Base-by-base conservation (phyloP, 1,140 invertebrate genomes). In the Conus betulinus region DNA sequence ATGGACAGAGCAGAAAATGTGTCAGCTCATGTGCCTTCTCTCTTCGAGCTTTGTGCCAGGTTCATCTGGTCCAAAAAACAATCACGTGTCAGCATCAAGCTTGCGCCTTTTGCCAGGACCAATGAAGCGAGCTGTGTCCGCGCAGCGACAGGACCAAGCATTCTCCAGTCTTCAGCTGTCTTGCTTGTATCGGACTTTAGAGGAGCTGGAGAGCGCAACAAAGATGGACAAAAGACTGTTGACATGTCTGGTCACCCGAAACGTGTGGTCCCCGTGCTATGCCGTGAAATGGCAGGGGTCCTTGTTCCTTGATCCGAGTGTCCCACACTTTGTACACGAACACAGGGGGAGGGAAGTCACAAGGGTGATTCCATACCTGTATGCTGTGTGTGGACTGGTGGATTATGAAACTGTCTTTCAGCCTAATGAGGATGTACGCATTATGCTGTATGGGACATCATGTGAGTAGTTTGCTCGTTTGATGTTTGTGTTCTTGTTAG, bases 101-200 rank as follows among this genome's bases (percentile, higher is more conserved):
- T 15, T 25, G 10, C n/a, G 25, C 2, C 82, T 84, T 60, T 52
- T 84, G 55, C 82, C 82, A 10, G n/a, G 23, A 5, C 82, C 57
- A 3, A 25, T 84, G 55, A 84, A 84, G 25, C 5, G 7, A 3
- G 53, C 82, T 23, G n/a, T 84, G 20, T 60, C 57, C 17, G 53
- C 8, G n/a, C 27, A 67, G 7, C 82, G 55, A 25, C 82, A 84
- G 82, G 8, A 8, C 23, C 82, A 67, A 23, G 82, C 82, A 0
- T 84, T 84, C 27, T 25, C 82, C 55, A 84, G 23, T 23, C n/a
- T 84, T 60, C 82, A 84, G 82, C 53, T 84, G 57, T 84, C 82
- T 7, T 84, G 82, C 23, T n/a, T 84, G 7, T 57, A 71, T 53
- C 63, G 63, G 13, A 67, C 10, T 23, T 71, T 82, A n/a, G 63